Evolutionary conservation across 2,888 invertebrate genomes (phyloP), one percentile per base, ranked within the genome.

Genomic region (Phasia obesa): DNA sequence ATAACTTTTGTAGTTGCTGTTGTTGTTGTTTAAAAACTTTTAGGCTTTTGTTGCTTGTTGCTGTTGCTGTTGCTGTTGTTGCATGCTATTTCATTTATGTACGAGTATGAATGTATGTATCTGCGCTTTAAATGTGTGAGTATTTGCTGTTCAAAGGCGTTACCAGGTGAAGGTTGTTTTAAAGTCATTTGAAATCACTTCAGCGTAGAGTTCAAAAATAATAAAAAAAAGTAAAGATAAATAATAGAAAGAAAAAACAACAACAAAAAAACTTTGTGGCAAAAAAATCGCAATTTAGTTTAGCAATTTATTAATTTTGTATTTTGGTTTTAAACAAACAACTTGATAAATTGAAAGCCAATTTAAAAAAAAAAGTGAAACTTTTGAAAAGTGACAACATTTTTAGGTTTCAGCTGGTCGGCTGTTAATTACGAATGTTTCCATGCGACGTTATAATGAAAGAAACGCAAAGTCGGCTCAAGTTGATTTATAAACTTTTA

Each of bases 91-190:
- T 6, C n/a, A 59, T 67, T 17, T 38, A 42, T 69, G 11, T n/a
- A n/a, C n/a, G n/a, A n/a, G n/a, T n/a, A n/a, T n/a, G n/a, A n/a
- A n/a, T n/a, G n/a, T n/a, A n/a, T n/a, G n/a, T n/a, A n/a, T n/a
- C n/a, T 51, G 15, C 21, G 51, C 31, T 44, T 60, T 15, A 15
- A 53, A 60, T 15, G 44, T 53, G 25, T 21, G 25, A 35, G 35
- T 62, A 62, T 75, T 65, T 35, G 55, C 64, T 49, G 47, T 6
- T 42, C 65, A 71, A 71, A 69, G 35, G 67, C 69, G 79, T 67
- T 80, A 74, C 19, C 79, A 80, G 79, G 73, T 80, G 70, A 76
- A 81, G 76, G 76, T 81, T 81, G 19, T 76, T 77, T 71, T 38
- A 65, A 76, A 76, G 70, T 81, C 65, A 81, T 81, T 75, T 77